Evolutionary conservation across 2,113 vertebrate genomes (phyloP).

Genomic region (Catharus bicknelli): DNA sequence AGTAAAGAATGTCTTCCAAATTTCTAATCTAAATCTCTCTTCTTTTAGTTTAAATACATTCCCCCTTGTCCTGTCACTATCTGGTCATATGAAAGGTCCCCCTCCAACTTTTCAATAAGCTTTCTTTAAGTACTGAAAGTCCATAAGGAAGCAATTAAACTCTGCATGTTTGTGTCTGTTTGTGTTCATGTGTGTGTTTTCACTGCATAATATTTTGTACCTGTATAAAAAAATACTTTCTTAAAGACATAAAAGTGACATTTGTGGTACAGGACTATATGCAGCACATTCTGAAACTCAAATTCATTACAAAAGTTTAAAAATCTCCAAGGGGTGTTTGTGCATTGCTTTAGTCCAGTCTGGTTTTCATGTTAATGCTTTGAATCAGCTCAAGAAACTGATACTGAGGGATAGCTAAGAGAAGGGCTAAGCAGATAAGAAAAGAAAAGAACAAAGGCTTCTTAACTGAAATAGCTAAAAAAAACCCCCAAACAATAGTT

Average conservation of each 20-base stretch:
- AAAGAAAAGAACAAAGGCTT: not conserved
- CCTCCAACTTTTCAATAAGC: not conserved
- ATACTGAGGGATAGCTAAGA: not conserved
- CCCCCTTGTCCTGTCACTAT: not conserved
- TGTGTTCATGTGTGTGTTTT: not conserved
- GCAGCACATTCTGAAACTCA: not conserved
- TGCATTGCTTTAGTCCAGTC: not conserved
- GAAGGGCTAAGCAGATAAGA: not conserved
- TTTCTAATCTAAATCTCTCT: not conserved
- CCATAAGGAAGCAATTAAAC: not conserved
- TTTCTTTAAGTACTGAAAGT: not conserved
- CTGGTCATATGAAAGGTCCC: not conserved
- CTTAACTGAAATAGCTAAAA: not conserved
- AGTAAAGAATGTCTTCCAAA: not conserved
- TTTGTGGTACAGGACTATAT: not conserved
- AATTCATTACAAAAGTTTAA: not conserved
- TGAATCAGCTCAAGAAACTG: not conserved
- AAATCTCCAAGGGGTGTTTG: not conserved
- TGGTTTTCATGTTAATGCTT: conserved; percentile 14
- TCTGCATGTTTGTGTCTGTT: not conserved
- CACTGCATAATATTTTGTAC: not conserved
- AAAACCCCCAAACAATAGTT: not conserved
- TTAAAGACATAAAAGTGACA: not conserved
- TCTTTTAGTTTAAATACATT: not conserved
- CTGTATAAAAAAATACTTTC: not conserved